These are phyloP conservation scores for Actinia tenebrosa DNA, from an alignment of 64 coral and sea anemone species.

Conservation along the genomic window DNA sequence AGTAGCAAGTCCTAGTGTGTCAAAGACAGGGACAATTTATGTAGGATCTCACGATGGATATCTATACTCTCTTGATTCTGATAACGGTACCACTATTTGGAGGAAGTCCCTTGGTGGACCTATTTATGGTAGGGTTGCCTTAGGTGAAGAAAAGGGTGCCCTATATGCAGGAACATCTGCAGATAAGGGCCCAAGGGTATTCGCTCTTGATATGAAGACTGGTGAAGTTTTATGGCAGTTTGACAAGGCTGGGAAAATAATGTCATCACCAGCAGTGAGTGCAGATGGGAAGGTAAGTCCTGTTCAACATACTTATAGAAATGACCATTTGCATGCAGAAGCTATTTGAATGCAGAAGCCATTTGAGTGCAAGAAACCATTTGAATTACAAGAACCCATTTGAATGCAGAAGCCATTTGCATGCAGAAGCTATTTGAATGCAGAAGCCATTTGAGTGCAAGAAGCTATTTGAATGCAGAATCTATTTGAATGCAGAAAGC, in stretches of 20 bases:
- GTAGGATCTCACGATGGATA: conserved; percentile 56
- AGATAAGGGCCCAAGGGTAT: conserved; percentile 39
- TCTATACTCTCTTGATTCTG: conserved; percentile 40
- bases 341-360: background rate
- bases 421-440: background rate
- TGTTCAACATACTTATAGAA: background rate
- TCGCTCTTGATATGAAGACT: conserved; percentile 37
- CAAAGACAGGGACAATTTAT: conserved; percentile 45
- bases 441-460: background rate
- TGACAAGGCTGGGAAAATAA: conserved; percentile 53
- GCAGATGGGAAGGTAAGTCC: conserved; percentile 20
- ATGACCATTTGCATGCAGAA: too few species aligned
- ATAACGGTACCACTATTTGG: conserved; percentile 53
- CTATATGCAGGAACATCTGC: conserved; percentile 47
- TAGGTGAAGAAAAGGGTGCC: conserved; percentile 52
- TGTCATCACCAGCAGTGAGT: conserved; percentile 45
- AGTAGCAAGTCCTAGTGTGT: conserved; percentile 48
- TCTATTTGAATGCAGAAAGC: background rate
- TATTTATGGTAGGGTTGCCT: conserved; percentile 50
- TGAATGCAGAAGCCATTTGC: background rate
- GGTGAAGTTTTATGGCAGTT: conserved; percentile 68
- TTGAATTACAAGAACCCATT: too few species aligned
- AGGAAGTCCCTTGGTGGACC: conserved; percentile 47
- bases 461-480: background rate
- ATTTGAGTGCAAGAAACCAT: background rate